Percentiles rank a stretch among this genome's conserved stretches.
phyloP scores from a whole-genome alignment of 2,113 vertebrate genomes.

The Orthonyx spaldingii region DNA sequence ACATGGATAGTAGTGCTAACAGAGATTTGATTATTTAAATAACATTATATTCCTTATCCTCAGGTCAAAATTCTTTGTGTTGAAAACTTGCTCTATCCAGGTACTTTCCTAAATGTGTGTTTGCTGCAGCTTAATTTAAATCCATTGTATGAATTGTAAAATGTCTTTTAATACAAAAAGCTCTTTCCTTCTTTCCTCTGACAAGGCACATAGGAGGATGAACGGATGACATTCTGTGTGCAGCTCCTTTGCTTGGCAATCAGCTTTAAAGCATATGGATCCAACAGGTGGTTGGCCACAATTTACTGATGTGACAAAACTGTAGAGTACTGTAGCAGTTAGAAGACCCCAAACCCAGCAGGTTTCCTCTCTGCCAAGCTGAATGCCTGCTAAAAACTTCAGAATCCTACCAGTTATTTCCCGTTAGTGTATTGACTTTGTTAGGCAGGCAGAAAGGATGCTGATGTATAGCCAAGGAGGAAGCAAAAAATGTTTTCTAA shows the following conservation, averaged over 20 bases:
- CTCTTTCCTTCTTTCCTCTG: neutral
- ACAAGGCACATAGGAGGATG: neutral
- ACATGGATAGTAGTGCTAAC: neutral
- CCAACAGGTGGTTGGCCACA: slow-evolving; percentile 46
- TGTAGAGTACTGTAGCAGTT: neutral
- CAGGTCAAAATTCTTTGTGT: neutral
- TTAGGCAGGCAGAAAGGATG: neutral
- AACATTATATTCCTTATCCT: neutral
- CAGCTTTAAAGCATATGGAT: neutral
- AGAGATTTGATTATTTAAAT: neutral
- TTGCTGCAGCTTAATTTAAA: neutral
- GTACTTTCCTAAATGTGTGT: neutral
- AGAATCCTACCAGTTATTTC: neutral
- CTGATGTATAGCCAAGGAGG: neutral
- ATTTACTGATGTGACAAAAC: neutral
- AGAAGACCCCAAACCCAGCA: neutral
- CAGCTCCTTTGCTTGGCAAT: slow-evolving; percentile 16
- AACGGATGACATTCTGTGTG: neutral
- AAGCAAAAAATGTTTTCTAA: neutral
- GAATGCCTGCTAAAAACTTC: neutral
- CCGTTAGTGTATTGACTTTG: neutral
- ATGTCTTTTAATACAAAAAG: neutral
- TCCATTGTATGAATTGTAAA: neutral
- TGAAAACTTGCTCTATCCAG: neutral
- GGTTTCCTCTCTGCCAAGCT: neutral